Percentiles rank a stretch among this genome's conserved stretches.
Evolutionary conservation across 2,888 invertebrate species (phyloP).

Genomic region (Meiosimyza decipiens): DNA sequence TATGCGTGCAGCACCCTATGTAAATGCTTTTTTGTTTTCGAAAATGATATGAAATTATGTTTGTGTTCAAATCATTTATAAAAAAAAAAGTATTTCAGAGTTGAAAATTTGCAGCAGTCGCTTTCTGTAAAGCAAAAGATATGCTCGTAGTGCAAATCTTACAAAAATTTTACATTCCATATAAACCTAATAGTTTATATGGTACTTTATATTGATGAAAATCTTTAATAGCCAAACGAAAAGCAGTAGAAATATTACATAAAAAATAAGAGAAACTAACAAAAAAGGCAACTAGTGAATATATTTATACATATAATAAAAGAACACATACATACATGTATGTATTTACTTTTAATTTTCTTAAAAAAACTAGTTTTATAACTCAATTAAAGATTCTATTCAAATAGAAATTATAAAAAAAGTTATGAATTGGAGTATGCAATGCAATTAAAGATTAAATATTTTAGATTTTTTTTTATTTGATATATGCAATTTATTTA

Average conservation of each 20-base stretch:
- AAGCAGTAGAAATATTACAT: conserved; percentile 14
- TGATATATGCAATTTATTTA: conserved; percentile 2
- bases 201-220: too few species aligned
- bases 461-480: background rate
- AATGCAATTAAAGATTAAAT: conserved; percentile 12
- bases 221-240: conserved; percentile 11
- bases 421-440: background rate
- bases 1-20: too few species aligned
- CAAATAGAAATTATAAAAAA: conserved; percentile 1
- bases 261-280: background rate
- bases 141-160: too few species aligned
- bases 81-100: too few species aligned
- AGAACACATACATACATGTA: background rate
- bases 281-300: conserved; percentile 15
- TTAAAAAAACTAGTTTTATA: conserved; percentile 8
- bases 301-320: conserved; percentile 5
- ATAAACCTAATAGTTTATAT: too few species aligned
- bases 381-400: conserved; percentile 6
- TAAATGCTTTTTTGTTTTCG: too few species aligned
- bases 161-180: too few species aligned
- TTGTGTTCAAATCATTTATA: too few species aligned
- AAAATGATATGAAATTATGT: too few species aligned
- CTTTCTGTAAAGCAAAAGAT: too few species aligned
- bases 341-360: conserved; percentile 3
- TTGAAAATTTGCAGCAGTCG: too few species aligned